Evolutionary conservation across 1,140 invertebrate genomes (phyloP).

Genomic region (Leptoteleia sp.): DNA sequence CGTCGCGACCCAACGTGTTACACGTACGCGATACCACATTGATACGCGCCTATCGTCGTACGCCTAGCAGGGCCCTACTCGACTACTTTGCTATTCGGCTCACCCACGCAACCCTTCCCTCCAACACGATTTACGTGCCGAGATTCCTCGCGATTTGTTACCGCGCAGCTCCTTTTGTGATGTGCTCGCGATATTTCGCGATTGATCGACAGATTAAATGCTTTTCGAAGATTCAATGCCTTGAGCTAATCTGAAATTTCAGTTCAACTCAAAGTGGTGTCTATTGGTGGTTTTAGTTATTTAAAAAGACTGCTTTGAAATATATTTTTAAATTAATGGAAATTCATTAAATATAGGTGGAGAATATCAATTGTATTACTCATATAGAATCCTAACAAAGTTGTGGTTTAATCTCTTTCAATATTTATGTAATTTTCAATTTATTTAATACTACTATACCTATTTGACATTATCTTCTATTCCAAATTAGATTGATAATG

Average conservation of each 20-base stretch:
- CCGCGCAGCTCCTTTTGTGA: slow-evolving; percentile 51
- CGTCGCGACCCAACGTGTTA: slow-evolving; percentile 49
- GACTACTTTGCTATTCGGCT: slow-evolving; percentile 53
- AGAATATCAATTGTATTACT: too few relatives aligned
- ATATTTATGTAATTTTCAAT: too few relatives aligned
- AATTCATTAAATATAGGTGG: too few relatives aligned
- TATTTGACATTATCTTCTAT: too few relatives aligned
- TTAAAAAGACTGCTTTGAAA: too few relatives aligned
- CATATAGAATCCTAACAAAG: too few relatives aligned
- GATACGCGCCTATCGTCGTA: slow-evolving; percentile 42
- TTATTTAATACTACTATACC: too few relatives aligned
- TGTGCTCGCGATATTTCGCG: slow-evolving; percentile 50
- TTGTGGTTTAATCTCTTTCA: too few relatives aligned
- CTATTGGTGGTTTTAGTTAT: too few relatives aligned
- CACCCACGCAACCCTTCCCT: slow-evolving; percentile 51
- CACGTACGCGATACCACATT: slow-evolving; percentile 56
- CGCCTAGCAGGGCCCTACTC: slow-evolving; percentile 17
- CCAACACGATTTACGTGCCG: slow-evolving; percentile 53
- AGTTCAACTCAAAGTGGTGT: slow-evolving; percentile 15
- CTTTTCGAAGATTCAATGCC: slow-evolving; percentile 50
- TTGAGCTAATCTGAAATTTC: slow-evolving; percentile 32
- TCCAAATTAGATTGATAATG: too few relatives aligned
- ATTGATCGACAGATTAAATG: slow-evolving; percentile 62
- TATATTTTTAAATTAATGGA: too few relatives aligned
- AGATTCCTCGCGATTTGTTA: slow-evolving; percentile 58